Evolutionary conservation across 2,888 invertebrate genomes (phyloP).

Genomic region (Chalcis sispes): DNA sequence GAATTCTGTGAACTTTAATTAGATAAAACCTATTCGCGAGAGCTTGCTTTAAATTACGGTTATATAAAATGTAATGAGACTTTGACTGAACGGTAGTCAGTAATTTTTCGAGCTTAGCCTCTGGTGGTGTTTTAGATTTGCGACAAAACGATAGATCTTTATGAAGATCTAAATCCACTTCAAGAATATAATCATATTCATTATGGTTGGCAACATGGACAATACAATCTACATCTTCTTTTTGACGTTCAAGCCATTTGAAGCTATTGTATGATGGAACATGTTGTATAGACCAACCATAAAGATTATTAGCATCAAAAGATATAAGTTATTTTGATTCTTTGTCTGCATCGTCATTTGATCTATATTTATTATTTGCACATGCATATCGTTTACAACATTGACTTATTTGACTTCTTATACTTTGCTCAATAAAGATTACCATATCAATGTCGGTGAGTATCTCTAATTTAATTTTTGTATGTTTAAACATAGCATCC

Average conservation of each 20-base stretch:
- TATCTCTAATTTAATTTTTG: background rate
- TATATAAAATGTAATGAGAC: too few species aligned
- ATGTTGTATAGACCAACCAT: background rate
- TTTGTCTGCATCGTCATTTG: background rate
- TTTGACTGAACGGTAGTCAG: too few species aligned
- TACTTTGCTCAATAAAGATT: background rate
- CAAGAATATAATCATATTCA: background rate
- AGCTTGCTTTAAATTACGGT: too few species aligned
- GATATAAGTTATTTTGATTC: background rate
- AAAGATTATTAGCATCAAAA: conserved; percentile 38
- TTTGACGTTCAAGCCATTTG: too few species aligned
- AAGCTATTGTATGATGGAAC: background rate
- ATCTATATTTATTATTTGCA: background rate
- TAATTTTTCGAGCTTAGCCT: too few species aligned
- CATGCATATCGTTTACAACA: conserved; percentile 10
- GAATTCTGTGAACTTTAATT: too few species aligned
- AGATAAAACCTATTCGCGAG: too few species aligned
- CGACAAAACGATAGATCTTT: too few species aligned
- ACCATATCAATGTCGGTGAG: conserved; percentile 8
- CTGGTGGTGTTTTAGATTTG: too few species aligned
- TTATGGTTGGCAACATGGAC: background rate
- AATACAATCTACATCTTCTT: background rate
- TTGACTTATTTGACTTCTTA: background rate
- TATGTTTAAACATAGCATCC: conserved; percentile 4
- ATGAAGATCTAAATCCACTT: conserved; percentile 1